phyloP scores from a whole-genome alignment of 2,888 invertebrate species.

The Dryomyza anilis region DNA sequence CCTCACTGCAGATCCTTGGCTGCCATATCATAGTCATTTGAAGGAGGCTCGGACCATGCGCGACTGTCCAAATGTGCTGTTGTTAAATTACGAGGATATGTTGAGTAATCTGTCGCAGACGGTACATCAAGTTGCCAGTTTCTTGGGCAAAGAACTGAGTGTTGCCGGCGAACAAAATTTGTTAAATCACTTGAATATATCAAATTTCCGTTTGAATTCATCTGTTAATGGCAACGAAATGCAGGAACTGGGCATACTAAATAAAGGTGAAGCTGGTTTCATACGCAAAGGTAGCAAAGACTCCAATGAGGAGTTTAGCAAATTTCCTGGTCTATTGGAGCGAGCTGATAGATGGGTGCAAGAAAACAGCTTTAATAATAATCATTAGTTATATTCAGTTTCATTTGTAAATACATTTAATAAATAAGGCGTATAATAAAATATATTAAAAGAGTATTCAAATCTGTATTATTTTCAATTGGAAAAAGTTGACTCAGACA shows the following conservation, averaged over 20 bases:
- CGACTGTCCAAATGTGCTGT: constrained; percentile 72
- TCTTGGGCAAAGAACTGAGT: constrained; percentile 67
- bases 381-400: no score
- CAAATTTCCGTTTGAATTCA: constrained; percentile 80
- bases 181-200: constrained; percentile 76
- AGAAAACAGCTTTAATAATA: constrained; percentile 25
- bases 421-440: no score
- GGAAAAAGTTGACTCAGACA: not conserved
- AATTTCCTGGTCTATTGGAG: constrained; percentile 40
- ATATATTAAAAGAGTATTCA: no score
- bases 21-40: constrained; percentile 80
- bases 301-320: constrained; percentile 42
- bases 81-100: constrained; percentile 82
- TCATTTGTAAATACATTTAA: no score
- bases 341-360: constrained; percentile 47
- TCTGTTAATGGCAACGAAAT: constrained; percentile 76
- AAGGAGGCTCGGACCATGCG: constrained; percentile 76
- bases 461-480: no score
- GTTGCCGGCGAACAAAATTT: constrained; percentile 68
- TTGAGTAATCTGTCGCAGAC: constrained; percentile 67
- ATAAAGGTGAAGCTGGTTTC: constrained; percentile 67
- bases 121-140: constrained; percentile 67
- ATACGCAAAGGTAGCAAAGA: constrained; percentile 64
- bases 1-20: constrained; percentile 68
- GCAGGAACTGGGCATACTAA: constrained; percentile 67